Percentiles rank a stretch among this genome's conserved stretches.
Evolutionary conservation across 2,888 invertebrate genomes (phyloP).

Genomic region (Digitonthophagus gazella): DNA sequence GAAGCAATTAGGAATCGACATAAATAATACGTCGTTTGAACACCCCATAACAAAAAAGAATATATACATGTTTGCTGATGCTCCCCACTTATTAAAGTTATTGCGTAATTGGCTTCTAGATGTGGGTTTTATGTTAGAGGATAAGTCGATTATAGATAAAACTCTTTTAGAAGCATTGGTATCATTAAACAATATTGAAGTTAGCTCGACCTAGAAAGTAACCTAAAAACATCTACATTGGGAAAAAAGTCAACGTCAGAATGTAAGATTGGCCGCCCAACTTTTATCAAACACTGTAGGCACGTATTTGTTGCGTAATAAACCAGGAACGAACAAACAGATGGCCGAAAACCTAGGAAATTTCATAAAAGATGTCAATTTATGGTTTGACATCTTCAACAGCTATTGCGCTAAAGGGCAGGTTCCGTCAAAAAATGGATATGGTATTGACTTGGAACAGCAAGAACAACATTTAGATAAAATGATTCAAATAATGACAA

Average conservation of each 20-base stretch:
- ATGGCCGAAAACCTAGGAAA: slow-evolving; percentile 1
- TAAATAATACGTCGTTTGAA: slow-evolving; percentile 31
- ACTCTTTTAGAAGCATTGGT: slow-evolving; percentile 4
- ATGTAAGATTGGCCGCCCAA: slow-evolving; percentile 11
- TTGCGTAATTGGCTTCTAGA: slow-evolving; percentile 15
- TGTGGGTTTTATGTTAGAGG: slow-evolving; percentile 3
- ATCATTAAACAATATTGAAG: slow-evolving; percentile 6
- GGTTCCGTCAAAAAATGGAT: background rate
- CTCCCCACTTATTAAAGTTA: slow-evolving; percentile 23
- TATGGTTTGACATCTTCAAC: slow-evolving; percentile 17
- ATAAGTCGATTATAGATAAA: slow-evolving; percentile 9
- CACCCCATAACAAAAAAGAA: slow-evolving; percentile 31
- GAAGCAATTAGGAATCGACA: slow-evolving; percentile 32
- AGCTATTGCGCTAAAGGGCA: background rate
- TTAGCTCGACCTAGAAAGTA: slow-evolving; percentile 3
- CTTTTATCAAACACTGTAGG: slow-evolving; percentile 18
- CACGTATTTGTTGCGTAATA: slow-evolving; percentile 7
- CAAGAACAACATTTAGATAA: slow-evolving; percentile 14
- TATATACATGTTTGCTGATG: slow-evolving; percentile 34
- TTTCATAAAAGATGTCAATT: slow-evolving; percentile 11
- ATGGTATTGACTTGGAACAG: background rate
- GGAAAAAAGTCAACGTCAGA: slow-evolving; percentile 11
- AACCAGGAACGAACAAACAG: slow-evolving; percentile 9
- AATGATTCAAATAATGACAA: background rate
- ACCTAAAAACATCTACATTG: slow-evolving; percentile 7